Conservation (phyloP, 2,113 vertebrate species). For the Epinephelus fuscoguttatus region DNA sequence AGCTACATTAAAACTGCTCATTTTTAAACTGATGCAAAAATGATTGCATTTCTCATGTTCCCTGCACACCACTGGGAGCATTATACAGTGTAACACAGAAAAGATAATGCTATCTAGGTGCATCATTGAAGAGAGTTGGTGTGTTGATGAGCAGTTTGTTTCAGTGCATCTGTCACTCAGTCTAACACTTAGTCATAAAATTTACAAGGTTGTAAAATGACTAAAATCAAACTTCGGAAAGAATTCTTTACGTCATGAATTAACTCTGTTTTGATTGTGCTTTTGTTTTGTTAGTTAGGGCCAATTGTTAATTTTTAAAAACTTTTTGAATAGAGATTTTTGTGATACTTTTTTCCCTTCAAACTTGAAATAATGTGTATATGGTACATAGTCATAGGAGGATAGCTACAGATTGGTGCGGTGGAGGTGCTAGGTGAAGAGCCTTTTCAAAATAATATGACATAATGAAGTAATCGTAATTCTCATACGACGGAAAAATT, state of each 20-base stretch:
- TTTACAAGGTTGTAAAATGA: neutral
- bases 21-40: slow-evolving; percentile 11
- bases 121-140: neutral
- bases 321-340: neutral
- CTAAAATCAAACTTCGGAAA: neutral
- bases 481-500: neutral
- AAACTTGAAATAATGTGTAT: neutral
- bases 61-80: neutral
- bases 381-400: neutral
- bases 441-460: neutral
- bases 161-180: neutral
- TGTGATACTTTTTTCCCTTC: neutral
- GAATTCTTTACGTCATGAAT: neutral
- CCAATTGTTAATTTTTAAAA: too few species aligned
- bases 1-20: slow-evolving; percentile 3
- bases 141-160: too few species aligned
- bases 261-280: neutral
- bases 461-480: neutral
- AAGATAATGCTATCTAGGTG: neutral
- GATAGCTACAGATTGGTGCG: neutral
- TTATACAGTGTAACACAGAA: neutral
- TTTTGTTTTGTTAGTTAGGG: neutral
- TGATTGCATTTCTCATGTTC: neutral
- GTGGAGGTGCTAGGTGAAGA: neutral
- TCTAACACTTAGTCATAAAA: neutral